Evolutionary conservation across 1,140 invertebrate species (phyloP), one percentile per base, ranked within the genome.

Genomic region (Cryptotermes secundus): DNA sequence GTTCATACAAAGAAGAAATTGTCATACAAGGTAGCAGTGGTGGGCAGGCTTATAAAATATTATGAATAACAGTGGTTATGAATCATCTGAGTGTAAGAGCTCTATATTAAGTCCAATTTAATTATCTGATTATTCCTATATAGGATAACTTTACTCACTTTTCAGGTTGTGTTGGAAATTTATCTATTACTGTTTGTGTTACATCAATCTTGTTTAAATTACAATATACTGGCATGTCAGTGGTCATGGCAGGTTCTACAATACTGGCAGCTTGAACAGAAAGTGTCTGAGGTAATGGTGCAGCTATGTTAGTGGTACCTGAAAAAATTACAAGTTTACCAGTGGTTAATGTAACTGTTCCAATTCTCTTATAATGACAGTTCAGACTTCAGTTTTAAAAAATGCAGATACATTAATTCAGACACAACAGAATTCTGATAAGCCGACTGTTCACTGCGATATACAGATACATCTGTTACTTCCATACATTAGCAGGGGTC

Each of bases 231-330:
- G 59, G 2, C 26, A 14, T n/a, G 59, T 72, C 59, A 72, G 59
- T 72, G 26, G 59, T 72, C 59, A 72, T 72, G 59, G 26, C 59
- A 31, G 59, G 26, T 72, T 72, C 59, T 72, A 72, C 59, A 72
- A 72, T 31, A 72, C 14, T 72, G 59, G 59, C 59, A 72, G 59
- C 59, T 72, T 72, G 59, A 72, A 26, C 59, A 72, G 26, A 16
- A 72, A 72, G 59, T n/a, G 16, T 72, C 26, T n/a, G 59, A 72
- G n/a, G 7, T 10, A 72, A 10, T 72, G 59, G 59, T 72, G 59
- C 59, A 31, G 59, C 59, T 72, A 72, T 72, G 59, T 72, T 31
- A 72, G 59, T 72, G 59, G 59, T 72, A 72, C 59, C 59, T 72
- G 59, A 72, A 72, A 72, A 49, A 14, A 31, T 38, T 9, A 31